These are phyloP conservation scores for Rhea pennata DNA, from an alignment of 2,113 vertebrate genomes.

Conservation along the genomic window DNA sequence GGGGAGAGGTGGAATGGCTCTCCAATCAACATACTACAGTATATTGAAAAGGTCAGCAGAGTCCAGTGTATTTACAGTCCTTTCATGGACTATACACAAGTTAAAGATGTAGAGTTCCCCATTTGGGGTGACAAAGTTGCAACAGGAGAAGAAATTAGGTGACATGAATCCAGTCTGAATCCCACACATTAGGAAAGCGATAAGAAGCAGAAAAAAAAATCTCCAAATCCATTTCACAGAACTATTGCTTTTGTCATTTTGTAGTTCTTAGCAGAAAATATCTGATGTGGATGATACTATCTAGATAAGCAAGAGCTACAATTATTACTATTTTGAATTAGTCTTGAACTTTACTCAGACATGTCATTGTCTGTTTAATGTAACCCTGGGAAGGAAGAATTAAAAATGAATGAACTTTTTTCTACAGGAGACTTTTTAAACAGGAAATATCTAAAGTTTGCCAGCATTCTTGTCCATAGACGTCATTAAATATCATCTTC, in stretches of 20 bases:
- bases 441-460: constrained; percentile 27
- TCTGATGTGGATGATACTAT: constrained; percentile 8
- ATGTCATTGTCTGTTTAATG: background rate
- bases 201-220: background rate
- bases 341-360: background rate
- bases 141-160: background rate
- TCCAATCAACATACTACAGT: background rate
- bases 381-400: background rate
- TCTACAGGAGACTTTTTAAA: background rate
- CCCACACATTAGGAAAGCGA: background rate
- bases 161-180: background rate
- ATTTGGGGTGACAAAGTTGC: background rate
- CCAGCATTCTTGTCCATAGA: constrained; percentile 11
- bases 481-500: constrained; percentile 14
- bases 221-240: background rate
- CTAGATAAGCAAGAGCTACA: constrained; percentile 1
- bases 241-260: background rate
- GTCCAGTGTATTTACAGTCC: constrained; percentile 36
- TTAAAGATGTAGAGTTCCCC: background rate
- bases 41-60: constrained; percentile 45
- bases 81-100: background rate
- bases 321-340: background rate
- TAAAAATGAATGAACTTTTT: background rate
- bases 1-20: constrained; percentile 27
- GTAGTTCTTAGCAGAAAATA: background rate